Base-by-base conservation (phyloP, 2,888 invertebrate genomes). In the Andrena trimmerana region DNA sequence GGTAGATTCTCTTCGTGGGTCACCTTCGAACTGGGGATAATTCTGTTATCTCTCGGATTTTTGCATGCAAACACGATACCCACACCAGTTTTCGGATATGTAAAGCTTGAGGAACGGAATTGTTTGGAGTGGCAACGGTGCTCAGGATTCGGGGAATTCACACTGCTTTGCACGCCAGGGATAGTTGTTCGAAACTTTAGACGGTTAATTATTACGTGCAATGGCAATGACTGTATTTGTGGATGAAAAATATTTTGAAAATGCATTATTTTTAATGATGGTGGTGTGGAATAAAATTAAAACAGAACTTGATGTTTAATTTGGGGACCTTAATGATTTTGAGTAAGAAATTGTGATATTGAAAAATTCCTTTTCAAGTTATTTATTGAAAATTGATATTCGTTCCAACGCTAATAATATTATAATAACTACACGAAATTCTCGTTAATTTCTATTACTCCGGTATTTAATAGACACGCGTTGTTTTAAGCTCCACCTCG, bases 21-120 rank as follows among this genome's bases (percentile, higher is more conserved):
- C 71, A 69, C 81, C 77, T 81, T 78, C 74, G 67, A 59, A 33
- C 71, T 20, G 29, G 33, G 29, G 67, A 68, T 78, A 73, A 85
- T 78, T 85, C 57, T 57, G 33, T 70, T 75, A 75, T 52, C 20
- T 48, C 50, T 24, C 57, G 33, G 42, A 74, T 74, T 74, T 65
- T 68, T n/a, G 6, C 31, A 3, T 8, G 29, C 68, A 63, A 57
- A 29, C 8, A n/a, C n/a, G 24, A 33, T 27, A 10, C n/a, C 2
- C 36, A 10, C 24, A 20, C 60, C 52, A 6, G 2, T 70, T 60
- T 48, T 16, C n/a, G 27, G 16, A 70, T 60, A 60, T 59, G 52
- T 42, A 0, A 31, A 13, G 33, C n/a, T 16, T 20, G 42, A n/a
- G 36, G 0, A n/a, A 2, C 13, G 42, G 31, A 31, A 36, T 36